Percentiles rank a stretch among this genome's conserved stretches.
Conservation (phyloP, 2,797 vertebrate species). For the Trachops cirrhosus region DNA sequence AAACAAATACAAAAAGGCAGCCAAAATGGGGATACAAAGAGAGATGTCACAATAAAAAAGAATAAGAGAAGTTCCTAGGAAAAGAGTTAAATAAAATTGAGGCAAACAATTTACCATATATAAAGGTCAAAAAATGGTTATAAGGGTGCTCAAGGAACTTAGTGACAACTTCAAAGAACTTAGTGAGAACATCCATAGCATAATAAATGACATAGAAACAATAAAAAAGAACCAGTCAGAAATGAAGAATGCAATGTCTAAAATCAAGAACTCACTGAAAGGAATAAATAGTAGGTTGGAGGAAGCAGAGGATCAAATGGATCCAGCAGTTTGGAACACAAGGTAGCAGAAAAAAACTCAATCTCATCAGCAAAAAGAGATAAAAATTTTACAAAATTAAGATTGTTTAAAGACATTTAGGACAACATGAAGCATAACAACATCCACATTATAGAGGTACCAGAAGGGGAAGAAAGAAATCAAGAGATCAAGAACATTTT, state of each 20-base stretch:
- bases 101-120: background rate
- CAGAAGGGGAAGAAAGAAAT: background rate
- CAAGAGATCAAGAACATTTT: background rate
- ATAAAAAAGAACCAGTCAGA: too few species aligned
- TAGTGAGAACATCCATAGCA: too few species aligned
- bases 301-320: background rate
- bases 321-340: background rate
- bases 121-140: background rate
- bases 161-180: background rate
- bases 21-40: too few species aligned
- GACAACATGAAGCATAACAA: background rate
- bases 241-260: background rate
- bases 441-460: background rate
- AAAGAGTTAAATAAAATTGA: background rate
- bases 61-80: background rate
- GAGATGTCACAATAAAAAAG: too few species aligned
- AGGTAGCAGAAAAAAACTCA: background rate
- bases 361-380: background rate
- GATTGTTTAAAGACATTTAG: background rate
- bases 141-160: background rate
- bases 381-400: background rate
- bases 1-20: too few species aligned
- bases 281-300: background rate
- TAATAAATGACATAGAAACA: too few species aligned
- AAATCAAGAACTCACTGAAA: background rate